Evolutionary conservation across 1,140 invertebrate species (phyloP).

Genomic region (Oryzaephilus surinamensis): DNA sequence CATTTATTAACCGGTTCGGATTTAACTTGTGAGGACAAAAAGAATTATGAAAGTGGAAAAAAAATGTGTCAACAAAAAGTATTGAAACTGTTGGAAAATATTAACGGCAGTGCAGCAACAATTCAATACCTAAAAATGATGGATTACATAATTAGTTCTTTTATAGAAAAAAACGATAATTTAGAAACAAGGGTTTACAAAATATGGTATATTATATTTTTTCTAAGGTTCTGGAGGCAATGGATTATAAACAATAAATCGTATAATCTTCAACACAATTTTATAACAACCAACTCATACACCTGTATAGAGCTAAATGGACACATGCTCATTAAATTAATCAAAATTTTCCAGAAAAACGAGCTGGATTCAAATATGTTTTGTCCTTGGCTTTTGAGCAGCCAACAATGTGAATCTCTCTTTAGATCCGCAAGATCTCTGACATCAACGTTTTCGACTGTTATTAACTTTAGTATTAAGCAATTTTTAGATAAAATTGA

Average conservation of each 20-base stretch:
- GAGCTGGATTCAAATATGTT: neutral
- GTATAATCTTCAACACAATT: conserved; percentile 3
- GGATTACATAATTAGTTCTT: conserved; percentile 3
- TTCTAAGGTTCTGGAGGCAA: conserved; percentile 1
- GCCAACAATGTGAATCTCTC: neutral
- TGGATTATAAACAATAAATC: conserved; percentile 3
- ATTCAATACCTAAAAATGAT: neutral
- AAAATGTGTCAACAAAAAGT: neutral
- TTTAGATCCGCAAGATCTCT: neutral
- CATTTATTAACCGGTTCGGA: neutral
- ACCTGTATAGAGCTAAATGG: conserved; percentile 7
- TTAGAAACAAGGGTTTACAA: neutral
- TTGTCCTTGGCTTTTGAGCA: conserved; percentile 2
- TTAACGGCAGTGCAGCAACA: neutral
- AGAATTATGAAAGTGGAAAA: conserved; percentile 1
- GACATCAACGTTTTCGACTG: neutral
- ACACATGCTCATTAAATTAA: conserved; percentile 2
- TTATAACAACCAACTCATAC: conserved; percentile 4
- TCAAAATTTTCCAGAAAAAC: neutral
- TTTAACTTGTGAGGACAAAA: neutral
- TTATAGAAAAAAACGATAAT: conserved; percentile 1
- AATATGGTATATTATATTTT: conserved; percentile 2
- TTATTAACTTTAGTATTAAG: neutral
- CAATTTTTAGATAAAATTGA: neutral
- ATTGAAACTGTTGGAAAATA: neutral